phyloP scores from a whole-genome alignment of 2,113 vertebrate species.

The Fukomys damarensis region DNA sequence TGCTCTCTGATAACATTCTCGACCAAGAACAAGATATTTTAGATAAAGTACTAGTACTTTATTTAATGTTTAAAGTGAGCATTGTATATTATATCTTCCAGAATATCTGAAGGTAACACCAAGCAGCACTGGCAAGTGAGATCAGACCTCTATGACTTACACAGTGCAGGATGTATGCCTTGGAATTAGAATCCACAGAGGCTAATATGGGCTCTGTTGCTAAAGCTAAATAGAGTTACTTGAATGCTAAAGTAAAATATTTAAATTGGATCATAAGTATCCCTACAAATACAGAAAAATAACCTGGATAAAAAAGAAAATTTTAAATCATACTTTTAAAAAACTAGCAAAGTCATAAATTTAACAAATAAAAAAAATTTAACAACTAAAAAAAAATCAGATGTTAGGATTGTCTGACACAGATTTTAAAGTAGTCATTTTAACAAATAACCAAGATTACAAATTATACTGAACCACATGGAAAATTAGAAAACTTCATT shows the following conservation, averaged over 20 bases:
- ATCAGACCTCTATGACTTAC: too few relatives aligned
- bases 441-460: not conserved
- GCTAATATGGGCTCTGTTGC: too few relatives aligned
- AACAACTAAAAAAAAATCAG: not conserved
- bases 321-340: not conserved
- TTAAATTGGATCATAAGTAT: not conserved
- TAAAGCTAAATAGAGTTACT: not conserved
- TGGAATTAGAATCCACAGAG: not conserved
- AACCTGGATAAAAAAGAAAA: not conserved
- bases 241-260: not conserved
- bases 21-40: not conserved
- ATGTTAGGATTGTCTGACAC: not conserved
- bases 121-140: not conserved
- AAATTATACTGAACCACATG: not conserved
- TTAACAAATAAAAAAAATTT: not conserved
- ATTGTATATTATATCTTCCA: not conserved
- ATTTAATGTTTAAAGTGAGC: not conserved
- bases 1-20: not conserved
- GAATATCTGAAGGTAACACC: not conserved
- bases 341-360: not conserved
- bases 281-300: not conserved
- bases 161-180: too few relatives aligned
- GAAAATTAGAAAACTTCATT: not conserved
- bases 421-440: not conserved
- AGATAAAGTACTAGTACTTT: not conserved